These are phyloP conservation scores for Peromyscus aztecus DNA, from an alignment of 2,797 vertebrate species.

Conservation along the genomic window DNA sequence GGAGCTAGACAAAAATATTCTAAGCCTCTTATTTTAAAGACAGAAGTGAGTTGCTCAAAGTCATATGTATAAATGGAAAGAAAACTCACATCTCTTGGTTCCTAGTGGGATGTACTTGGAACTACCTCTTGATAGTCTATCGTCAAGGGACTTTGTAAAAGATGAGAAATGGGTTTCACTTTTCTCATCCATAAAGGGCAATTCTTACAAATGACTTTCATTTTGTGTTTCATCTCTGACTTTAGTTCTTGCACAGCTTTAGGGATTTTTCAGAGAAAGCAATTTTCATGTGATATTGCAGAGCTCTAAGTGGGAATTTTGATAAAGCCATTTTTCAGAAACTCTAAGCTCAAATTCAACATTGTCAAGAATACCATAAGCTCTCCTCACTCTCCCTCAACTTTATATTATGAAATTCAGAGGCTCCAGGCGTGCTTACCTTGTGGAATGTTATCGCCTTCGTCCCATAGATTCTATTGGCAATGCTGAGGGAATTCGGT, in stretches of 20 bases:
- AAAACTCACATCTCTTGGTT: background rate
- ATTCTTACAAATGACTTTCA: background rate
- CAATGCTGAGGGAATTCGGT: conserved; percentile 81
- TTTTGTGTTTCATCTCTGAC: background rate
- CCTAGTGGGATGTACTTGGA: background rate
- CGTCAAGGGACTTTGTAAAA: background rate
- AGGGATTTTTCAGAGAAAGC: background rate
- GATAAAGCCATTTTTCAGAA: background rate
- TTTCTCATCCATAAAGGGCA: background rate
- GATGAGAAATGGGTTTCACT: background rate
- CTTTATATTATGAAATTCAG: background rate
- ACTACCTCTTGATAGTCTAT: background rate
- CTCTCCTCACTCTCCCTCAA: background rate
- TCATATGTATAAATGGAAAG: background rate
- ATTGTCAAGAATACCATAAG: background rate
- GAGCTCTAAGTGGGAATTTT: background rate
- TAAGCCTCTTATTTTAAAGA: conserved; percentile 6
- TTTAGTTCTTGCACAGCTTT: background rate
- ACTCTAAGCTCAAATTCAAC: background rate
- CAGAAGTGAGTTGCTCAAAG: background rate
- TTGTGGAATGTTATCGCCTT: conserved; percentile 79
- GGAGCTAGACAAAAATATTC: background rate
- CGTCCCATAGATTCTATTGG: conserved; percentile 86
- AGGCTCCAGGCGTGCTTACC: conserved; percentile 76
- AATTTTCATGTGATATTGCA: background rate